Conservation (phyloP, 2,888 invertebrate genomes). For the Bimastos eiseni region DNA sequence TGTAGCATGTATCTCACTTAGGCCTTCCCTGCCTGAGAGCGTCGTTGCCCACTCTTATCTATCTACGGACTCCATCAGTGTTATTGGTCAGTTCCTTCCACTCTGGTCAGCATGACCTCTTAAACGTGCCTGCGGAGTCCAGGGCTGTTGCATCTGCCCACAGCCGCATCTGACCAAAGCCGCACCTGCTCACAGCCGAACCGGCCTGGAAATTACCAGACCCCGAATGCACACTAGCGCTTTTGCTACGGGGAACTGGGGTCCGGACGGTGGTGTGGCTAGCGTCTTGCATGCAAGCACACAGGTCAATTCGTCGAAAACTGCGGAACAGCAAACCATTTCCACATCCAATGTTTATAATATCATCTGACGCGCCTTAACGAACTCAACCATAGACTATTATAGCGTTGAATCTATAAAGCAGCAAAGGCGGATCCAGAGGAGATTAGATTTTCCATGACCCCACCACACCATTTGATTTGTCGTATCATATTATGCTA, state of each 20-base stretch:
- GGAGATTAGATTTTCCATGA: background rate
- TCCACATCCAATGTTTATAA: background rate
- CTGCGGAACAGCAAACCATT: background rate
- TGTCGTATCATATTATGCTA: background rate
- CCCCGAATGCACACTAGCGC: background rate
- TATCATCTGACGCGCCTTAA: background rate
- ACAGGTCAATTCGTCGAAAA: background rate
- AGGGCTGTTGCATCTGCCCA: background rate
- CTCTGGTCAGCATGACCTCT: background rate
- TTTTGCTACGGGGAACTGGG: too few relatives aligned
- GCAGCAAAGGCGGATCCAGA: background rate
- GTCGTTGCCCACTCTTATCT: background rate
- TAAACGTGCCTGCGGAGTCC: background rate
- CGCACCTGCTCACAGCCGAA: too few relatives aligned
- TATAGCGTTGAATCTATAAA: background rate
- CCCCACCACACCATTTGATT: background rate
- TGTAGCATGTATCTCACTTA: background rate
- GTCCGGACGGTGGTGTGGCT: background rate
- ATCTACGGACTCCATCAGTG: background rate
- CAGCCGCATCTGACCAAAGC: too few relatives aligned
- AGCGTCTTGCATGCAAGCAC: background rate
- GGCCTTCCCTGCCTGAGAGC: background rate
- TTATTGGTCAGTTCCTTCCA: background rate
- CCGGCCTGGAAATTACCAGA: constrained; percentile 2
- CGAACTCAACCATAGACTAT: background rate